Conservation (phyloP, 2,113 vertebrate species). For the Dicentrarchus labrax region DNA sequence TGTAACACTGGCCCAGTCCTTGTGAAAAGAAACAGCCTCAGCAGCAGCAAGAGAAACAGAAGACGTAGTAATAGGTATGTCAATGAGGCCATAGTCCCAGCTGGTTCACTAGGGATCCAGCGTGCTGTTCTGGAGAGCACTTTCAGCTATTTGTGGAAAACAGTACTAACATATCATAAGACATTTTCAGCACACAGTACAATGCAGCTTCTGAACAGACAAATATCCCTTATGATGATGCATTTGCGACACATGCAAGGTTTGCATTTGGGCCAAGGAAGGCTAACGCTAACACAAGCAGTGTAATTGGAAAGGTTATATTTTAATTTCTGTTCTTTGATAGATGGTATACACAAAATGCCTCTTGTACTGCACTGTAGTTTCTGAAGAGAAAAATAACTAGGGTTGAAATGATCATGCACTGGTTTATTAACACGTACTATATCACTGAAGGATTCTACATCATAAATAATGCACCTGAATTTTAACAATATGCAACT, state of each 20-base stretch:
- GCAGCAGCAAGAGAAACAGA: conserved; percentile 19
- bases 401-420: conserved; percentile 49
- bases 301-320: conserved; percentile 63
- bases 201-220: conserved; percentile 20
- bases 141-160: conserved; percentile 57
- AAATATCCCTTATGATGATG: conserved; percentile 56
- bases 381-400: conserved; percentile 55
- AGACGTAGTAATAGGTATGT: conserved; percentile 54
- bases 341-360: conserved; percentile 30
- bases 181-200: conserved; percentile 19
- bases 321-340: conserved; percentile 68
- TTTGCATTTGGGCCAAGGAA: conserved; percentile 24
- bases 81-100: conserved; percentile 40
- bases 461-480: conserved; percentile 66
- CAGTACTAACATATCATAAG: conserved; percentile 20
- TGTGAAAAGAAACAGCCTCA: conserved; percentile 26
- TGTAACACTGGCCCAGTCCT: conserved; percentile 11
- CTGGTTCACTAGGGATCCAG: conserved; percentile 55
- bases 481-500: conserved; percentile 64
- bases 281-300: conserved; percentile 47
- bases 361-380: conserved; percentile 14
- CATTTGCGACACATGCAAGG: conserved; percentile 37
- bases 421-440: conserved; percentile 60
- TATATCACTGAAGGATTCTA: conserved; percentile 50
- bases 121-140: conserved; percentile 33